These are phyloP conservation scores for Cisticola juncidis DNA, from an alignment of 2,113 vertebrate genomes.

Conservation along the genomic window DNA sequence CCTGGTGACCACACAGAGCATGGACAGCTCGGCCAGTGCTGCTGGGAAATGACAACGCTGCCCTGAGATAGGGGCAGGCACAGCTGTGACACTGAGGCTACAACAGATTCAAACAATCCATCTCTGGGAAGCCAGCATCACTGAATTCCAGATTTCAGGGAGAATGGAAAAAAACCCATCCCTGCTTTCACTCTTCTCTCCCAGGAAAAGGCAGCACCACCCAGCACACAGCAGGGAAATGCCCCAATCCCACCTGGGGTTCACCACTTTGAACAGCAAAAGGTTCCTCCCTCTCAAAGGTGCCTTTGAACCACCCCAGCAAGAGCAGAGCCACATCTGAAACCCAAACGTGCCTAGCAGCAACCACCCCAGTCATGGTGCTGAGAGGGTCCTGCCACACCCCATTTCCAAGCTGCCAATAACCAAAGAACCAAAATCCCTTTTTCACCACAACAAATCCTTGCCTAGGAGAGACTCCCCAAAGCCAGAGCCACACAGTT, in stretches of 20 bases:
- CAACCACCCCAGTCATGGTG: background rate
- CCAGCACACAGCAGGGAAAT: background rate
- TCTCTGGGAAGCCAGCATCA: background rate
- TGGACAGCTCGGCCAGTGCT: background rate
- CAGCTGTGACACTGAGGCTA: background rate
- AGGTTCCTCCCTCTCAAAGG: background rate
- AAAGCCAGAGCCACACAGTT: fast-evolving
- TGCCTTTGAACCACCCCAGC: background rate
- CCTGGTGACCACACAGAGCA: background rate
- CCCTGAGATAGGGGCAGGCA: background rate
- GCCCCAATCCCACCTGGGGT: background rate
- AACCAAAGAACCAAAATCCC: background rate
- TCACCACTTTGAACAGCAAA: background rate
- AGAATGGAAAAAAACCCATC: background rate
- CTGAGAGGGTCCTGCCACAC: background rate
- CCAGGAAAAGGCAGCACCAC: background rate
- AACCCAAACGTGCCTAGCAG: background rate
- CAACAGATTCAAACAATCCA: background rate
- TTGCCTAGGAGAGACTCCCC: background rate
- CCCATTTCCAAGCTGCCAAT: fast-evolving
- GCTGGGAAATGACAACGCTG: background rate
- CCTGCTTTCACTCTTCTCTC: background rate
- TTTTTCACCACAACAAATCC: background rate
- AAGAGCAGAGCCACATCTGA: background rate
- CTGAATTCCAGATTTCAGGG: background rate